These are phyloP conservation scores for Drosophila heteroneura DNA, from an alignment of 2,888 invertebrate species.

Conservation along the genomic window DNA sequence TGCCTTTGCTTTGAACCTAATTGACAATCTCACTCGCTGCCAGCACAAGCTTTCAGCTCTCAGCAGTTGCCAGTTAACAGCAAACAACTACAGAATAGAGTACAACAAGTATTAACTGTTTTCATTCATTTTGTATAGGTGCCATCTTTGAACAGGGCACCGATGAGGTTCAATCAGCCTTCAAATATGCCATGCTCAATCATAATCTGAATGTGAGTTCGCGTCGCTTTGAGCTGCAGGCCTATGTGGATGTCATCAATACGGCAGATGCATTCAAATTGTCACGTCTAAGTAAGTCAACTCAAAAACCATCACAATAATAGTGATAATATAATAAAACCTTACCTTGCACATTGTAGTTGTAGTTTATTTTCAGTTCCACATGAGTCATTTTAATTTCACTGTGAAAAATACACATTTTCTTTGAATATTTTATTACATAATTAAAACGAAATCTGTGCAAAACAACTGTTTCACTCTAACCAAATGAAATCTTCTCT, in stretches of 20 bases:
- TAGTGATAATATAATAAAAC: not conserved
- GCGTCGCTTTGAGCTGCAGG: constrained; percentile 93
- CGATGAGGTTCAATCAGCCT: constrained; percentile 96
- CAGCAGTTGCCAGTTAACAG: not conserved
- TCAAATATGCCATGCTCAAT: constrained; percentile 94
- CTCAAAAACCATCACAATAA: not conserved
- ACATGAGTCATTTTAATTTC: not conserved
- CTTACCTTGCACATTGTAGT: not conserved
- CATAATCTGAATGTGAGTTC: constrained; percentile 94
- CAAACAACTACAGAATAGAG: not conserved
- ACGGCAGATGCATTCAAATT: constrained; percentile 97
- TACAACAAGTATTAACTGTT: constrained; percentile 18
- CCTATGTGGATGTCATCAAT: constrained; percentile 95
- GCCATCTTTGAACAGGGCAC: constrained; percentile 97
- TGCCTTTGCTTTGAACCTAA: constrained; percentile 73
- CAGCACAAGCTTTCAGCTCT: constrained; percentile 1
- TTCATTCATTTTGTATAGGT: constrained; percentile 86
- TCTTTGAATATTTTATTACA: not conserved
- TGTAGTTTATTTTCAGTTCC: not conserved
- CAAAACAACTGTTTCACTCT: not conserved
- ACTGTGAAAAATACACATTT: not conserved
- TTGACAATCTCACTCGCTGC: constrained; percentile 67
- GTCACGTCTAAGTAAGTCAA: constrained; percentile 90
- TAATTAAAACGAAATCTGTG: not conserved
- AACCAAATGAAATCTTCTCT: not conserved